phyloP scores from a whole-genome alignment of 2,888 invertebrate genomes.

The Nephrotoma guestfalica region DNA sequence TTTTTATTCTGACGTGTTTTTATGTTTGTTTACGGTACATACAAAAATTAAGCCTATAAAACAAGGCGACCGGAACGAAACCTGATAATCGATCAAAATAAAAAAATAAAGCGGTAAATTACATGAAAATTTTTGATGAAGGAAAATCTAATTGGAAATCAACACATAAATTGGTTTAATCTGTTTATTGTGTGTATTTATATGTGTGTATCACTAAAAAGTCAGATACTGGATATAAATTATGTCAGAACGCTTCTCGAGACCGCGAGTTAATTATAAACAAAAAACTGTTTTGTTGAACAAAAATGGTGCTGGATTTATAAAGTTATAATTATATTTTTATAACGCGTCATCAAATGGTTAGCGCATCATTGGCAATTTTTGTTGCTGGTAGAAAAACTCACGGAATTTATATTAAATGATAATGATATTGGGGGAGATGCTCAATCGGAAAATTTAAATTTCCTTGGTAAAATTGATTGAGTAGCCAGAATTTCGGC shows the following conservation, averaged over 20 bases:
- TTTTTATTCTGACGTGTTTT: background rate
- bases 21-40: background rate
- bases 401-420: background rate
- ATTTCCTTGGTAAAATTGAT: too few relatives aligned
- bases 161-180: background rate
- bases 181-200: background rate
- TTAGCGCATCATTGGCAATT: background rate
- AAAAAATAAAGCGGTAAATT: background rate
- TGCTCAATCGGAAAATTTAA: too few relatives aligned
- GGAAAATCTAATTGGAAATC: background rate
- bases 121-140: background rate
- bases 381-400: background rate
- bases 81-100: background rate
- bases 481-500: too few relatives aligned
- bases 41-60: background rate
- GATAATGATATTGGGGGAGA: background rate
- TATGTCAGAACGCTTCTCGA: background rate
- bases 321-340: background rate
- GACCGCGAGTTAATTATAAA: background rate
- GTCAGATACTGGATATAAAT: background rate
- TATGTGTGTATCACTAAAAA: background rate
- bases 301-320: background rate
- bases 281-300: background rate
- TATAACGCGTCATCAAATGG: background rate
- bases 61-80: background rate